phyloP scores from a whole-genome alignment of 2,797 vertebrate species.

The Lutjanus campechanus region DNA sequence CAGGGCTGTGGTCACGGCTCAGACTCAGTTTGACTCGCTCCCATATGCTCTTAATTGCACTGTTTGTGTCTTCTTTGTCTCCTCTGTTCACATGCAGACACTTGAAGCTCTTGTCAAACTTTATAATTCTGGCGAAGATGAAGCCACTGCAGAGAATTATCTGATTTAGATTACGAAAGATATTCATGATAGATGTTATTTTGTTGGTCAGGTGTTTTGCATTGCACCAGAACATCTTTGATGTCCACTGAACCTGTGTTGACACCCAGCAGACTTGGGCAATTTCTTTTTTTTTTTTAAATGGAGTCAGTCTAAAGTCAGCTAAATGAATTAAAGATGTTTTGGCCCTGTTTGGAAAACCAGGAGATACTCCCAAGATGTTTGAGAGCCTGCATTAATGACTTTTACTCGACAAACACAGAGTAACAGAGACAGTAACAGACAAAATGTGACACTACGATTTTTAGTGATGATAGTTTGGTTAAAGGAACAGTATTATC shows the following conservation, averaged over 20 bases:
- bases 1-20: not conserved
- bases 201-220: not conserved
- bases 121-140: not conserved
- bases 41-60: constrained; percentile 3
- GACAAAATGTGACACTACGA: not conserved
- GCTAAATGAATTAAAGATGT: not conserved
- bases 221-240: not conserved
- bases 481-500: not conserved
- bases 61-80: not conserved
- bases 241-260: too few species aligned
- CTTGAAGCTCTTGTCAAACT: not conserved
- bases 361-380: not conserved
- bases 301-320: not conserved
- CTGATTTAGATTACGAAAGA: not conserved
- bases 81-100: not conserved
- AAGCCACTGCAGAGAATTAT: not conserved
- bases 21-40: not conserved
- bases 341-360: not conserved
- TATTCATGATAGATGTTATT: not conserved
- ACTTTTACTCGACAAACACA: too few species aligned
- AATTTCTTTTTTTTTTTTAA: too few species aligned
- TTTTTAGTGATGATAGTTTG: not conserved
- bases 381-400: not conserved
- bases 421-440: not conserved
- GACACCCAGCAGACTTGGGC: too few species aligned